Percentiles rank a stretch among this genome's conserved stretches.
Conservation (phyloP, 92 coral and sea anemone species). For the Epizoanthus illoricatus region DNA sequence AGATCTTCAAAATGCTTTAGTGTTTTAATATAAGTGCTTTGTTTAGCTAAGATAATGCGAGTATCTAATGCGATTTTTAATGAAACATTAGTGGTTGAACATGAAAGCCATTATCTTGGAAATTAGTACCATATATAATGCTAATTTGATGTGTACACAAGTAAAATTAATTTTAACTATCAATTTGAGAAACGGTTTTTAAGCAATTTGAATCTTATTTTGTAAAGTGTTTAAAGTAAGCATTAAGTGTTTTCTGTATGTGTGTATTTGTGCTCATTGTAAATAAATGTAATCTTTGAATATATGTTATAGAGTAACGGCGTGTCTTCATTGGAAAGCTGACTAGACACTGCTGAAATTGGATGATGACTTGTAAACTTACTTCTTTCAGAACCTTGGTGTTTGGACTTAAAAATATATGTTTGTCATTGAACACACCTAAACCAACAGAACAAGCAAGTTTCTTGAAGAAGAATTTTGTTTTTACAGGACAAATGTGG, state of each 20-base stretch:
- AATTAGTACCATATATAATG: conserved; percentile 35
- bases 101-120: conserved; percentile 25
- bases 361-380: conserved; percentile 1
- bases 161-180: conserved; percentile 19
- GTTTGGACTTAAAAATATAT: conserved; percentile 21
- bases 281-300: background rate
- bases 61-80: conserved; percentile 35
- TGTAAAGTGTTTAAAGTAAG: background rate
- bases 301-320: background rate
- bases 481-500: conserved; percentile 43
- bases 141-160: conserved; percentile 22
- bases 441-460: conserved; percentile 30
- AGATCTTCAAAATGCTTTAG: conserved; percentile 3
- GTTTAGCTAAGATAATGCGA: conserved; percentile 5
- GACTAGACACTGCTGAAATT: background rate
- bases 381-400: background rate
- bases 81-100: conserved; percentile 41
- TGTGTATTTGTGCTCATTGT: background rate
- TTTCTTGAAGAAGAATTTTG: conserved; percentile 25
- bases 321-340: background rate
- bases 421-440: conserved; percentile 13
- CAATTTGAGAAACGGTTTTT: background rate
- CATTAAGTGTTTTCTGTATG: background rate
- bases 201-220: background rate
- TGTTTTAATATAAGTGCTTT: conserved; percentile 16